Evolutionary conservation across 2,113 vertebrate genomes (phyloP).

Genomic region (Andinoacara biseriatus): DNA sequence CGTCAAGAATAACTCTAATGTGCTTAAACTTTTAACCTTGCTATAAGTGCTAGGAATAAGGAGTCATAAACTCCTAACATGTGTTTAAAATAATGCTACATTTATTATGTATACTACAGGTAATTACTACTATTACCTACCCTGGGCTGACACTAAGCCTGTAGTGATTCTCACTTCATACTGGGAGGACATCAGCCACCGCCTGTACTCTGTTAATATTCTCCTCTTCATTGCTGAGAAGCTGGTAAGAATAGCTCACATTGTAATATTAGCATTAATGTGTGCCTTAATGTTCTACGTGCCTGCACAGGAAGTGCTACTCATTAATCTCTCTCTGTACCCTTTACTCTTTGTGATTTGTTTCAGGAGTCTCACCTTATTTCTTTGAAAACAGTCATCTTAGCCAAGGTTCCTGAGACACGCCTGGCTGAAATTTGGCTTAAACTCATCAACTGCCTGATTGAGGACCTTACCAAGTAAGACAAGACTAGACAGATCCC

Average conservation of each 20-base stretch:
- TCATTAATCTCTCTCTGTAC: not conserved
- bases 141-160: slow-evolving; percentile 93
- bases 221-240: slow-evolving; percentile 84
- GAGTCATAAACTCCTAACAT: not conserved
- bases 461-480: slow-evolving; percentile 85
- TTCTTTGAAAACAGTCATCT: slow-evolving; percentile 85
- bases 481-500: not conserved
- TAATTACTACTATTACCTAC: slow-evolving; percentile 97
- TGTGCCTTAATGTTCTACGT: not conserved
- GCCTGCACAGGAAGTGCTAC: not conserved
- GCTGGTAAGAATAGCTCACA: slow-evolving; percentile 82
- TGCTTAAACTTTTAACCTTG: not conserved
- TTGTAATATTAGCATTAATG: not conserved
- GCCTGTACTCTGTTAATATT: slow-evolving; percentile 87
- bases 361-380: slow-evolving; percentile 87
- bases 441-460: slow-evolving; percentile 88
- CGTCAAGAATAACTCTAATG: not conserved
- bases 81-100: slow-evolving; percentile 25
- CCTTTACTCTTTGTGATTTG: slow-evolving; percentile 39
- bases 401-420: slow-evolving; percentile 83
- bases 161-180: slow-evolving; percentile 93
- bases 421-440: slow-evolving; percentile 85
- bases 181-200: slow-evolving; percentile 97
- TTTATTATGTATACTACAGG: slow-evolving; percentile 76
- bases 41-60: not conserved